phyloP scores from a whole-genome alignment of 2,113 vertebrate species.

The Microcebus murinus region DNA sequence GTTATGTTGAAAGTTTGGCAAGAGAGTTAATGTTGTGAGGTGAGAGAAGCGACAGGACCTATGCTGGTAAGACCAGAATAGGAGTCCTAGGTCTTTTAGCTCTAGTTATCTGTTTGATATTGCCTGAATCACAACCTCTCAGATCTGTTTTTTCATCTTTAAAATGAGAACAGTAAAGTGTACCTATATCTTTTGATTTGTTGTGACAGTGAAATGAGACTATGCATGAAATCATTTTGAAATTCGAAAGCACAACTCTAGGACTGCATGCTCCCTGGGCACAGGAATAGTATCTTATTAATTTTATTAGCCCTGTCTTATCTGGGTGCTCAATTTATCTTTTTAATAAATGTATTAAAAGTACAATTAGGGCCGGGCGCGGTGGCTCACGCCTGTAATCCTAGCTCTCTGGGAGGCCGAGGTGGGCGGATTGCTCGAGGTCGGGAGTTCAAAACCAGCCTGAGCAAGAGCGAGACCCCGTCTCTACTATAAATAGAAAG shows the following conservation, averaged over 20 bases:
- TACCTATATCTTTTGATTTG: not conserved
- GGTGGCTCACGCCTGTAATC: too few relatives aligned
- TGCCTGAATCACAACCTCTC: not conserved
- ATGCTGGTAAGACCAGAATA: not conserved
- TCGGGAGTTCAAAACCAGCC: too few relatives aligned
- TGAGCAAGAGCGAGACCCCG: too few relatives aligned
- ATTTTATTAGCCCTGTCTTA: not conserved
- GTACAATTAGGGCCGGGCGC: too few relatives aligned
- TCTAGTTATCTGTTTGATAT: not conserved
- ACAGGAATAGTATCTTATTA: not conserved
- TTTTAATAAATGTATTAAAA: conserved; percentile 31
- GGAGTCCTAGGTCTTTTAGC: not conserved
- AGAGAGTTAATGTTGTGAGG: not conserved
- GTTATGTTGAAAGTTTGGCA: conserved; percentile 7
- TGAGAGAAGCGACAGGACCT: not conserved
- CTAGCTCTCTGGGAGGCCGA: too few relatives aligned
- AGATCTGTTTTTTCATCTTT: conserved; percentile 30
- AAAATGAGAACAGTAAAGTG: conserved; percentile 1
- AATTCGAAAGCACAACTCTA: conserved; percentile 46
- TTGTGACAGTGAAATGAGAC: not conserved
- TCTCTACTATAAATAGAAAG: too few relatives aligned
- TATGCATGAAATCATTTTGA: conserved; percentile 9
- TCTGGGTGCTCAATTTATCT: not conserved
- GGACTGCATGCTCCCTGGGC: not conserved
- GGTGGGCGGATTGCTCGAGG: too few relatives aligned